Evolutionary conservation across 2,888 invertebrate species (phyloP).

Genomic region (Thalpophila matura): DNA sequence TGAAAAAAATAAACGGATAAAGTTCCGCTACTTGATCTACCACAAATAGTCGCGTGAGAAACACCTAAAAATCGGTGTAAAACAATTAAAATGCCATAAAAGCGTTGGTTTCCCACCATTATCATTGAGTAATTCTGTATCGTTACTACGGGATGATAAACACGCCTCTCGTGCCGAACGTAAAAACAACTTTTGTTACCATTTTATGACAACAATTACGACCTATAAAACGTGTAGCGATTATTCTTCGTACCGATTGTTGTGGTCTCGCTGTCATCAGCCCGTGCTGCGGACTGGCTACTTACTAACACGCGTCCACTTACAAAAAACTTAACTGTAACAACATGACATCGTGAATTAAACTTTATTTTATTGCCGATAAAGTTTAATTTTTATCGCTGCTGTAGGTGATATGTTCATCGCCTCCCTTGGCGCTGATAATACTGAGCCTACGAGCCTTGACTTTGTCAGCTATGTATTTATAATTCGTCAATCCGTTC

Average conservation of each 20-base stretch:
- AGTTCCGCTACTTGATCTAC: slow-evolving; percentile 68
- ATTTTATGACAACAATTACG: slow-evolving; percentile 91
- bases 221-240: slow-evolving; percentile 90
- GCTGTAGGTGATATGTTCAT: slow-evolving; percentile 64
- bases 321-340: slow-evolving; percentile 66
- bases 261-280: slow-evolving; percentile 87
- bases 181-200: slow-evolving; percentile 90
- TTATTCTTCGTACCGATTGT: slow-evolving; percentile 88
- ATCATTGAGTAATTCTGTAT: slow-evolving; percentile 81
- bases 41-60: slow-evolving; percentile 71
- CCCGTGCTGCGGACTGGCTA: slow-evolving; percentile 74
- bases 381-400: slow-evolving; percentile 69
- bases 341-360: slow-evolving; percentile 64
- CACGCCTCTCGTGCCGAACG: slow-evolving; percentile 87
- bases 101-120: slow-evolving; percentile 82
- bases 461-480: slow-evolving; percentile 80
- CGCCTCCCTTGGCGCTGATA: slow-evolving; percentile 63
- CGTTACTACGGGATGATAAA: slow-evolving; percentile 86
- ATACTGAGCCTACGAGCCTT: slow-evolving; percentile 72
- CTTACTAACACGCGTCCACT: slow-evolving; percentile 61
- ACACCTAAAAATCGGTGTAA: slow-evolving; percentile 73
- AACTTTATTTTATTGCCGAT: slow-evolving; percentile 69
- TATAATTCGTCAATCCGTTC: slow-evolving; percentile 75
- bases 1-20: slow-evolving; percentile 58
- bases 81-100: slow-evolving; percentile 87